Evolutionary conservation across 2,797 vertebrate species (phyloP), one percentile per base, ranked within the genome.

Genomic region (Amblyopsis hoosieri): DNA sequence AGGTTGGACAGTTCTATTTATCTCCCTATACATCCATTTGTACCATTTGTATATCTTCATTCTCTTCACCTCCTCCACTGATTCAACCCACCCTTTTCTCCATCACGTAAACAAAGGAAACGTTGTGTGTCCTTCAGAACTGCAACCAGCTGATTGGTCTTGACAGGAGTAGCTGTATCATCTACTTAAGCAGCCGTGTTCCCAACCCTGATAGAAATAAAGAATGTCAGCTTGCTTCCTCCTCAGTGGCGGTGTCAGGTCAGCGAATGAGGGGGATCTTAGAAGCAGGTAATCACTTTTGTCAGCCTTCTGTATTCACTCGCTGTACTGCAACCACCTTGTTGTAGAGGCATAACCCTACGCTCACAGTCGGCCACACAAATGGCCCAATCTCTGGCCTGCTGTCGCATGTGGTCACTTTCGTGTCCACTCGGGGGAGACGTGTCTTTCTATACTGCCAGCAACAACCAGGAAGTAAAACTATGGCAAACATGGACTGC

Each of bases 251-350:
- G 37, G 48, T 50, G 84, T 87, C 86, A 58, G 59, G 71, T 77
- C 12, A 2, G 62, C 11, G 72, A 79, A 84, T 13, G 62, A 71
- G 80, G 37, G 62, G 71, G 66, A 71, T 78, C 67, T 69, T 59
- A 53, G 62, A 72, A 60, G 72, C 62, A 46, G 68, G 76, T 75
- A 75, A 89, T 77, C 60, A 65, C 62, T 86, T 72, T 62, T 85
- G 89, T 76, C 87, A 80, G 54, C 78, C 75, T 17, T 58, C 69
- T 83, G 64, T 75, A 77, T 80, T 82, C 79, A 70, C 72, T 79
- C 69, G 67, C 76, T 76, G 64, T 79, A 79, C 55, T n/a, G 47
- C 73, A 68, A 62, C 55, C 52, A 45, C 10, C 63, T 62, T 10
- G 66, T 60, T 59, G 50, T 55, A 56, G 62, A 59, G 69, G 33